phyloP scores from a whole-genome alignment of 2,797 vertebrate species.

The Artibeus jamaicensis region DNA sequence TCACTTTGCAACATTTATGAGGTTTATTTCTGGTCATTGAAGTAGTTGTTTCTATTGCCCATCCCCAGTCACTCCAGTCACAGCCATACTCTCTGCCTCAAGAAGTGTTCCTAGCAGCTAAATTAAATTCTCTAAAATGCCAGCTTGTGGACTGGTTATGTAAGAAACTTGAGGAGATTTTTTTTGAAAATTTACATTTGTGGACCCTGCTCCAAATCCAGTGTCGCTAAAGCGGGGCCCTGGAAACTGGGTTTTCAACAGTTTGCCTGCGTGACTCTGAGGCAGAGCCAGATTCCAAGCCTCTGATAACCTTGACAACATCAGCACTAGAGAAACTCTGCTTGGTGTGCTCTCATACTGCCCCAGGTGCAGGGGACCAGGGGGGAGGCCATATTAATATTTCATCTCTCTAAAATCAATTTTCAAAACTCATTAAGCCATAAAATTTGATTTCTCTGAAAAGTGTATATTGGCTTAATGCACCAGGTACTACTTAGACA shows the following conservation, averaged over 20 bases:
- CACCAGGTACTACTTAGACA: neutral
- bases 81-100: neutral
- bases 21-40: neutral
- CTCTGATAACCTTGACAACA: neutral
- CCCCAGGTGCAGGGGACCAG: neutral
- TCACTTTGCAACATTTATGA: neutral
- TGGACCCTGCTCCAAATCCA: neutral
- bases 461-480: neutral
- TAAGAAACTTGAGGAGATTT: neutral
- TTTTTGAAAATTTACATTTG: neutral
- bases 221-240: neutral
- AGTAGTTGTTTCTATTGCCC: neutral
- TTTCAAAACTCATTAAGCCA: constrained; percentile 16
- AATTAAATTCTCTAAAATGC: neutral
- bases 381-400: neutral
- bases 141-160: neutral
- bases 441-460: neutral
- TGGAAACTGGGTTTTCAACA: neutral
- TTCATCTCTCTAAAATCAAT: neutral
- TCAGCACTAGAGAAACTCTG: neutral
- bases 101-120: neutral
- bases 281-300: neutral
- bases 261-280: neutral
- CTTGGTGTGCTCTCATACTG: neutral
- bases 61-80: neutral